phyloP scores from a whole-genome alignment of 2,888 invertebrate species.

The Lamproptera curius region DNA sequence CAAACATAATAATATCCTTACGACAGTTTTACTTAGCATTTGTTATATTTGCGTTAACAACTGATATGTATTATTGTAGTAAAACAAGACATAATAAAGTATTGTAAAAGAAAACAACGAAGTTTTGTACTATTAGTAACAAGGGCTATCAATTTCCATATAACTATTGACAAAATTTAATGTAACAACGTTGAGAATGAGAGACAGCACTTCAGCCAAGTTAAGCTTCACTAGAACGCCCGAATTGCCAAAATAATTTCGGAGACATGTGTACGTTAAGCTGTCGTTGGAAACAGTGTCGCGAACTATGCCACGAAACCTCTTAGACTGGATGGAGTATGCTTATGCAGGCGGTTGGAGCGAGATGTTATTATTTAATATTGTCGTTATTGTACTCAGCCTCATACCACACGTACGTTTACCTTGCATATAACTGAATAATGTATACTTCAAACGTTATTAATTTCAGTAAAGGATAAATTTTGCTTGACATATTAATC shows the following conservation, averaged over 20 bases:
- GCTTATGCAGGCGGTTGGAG: slow-evolving; percentile 7
- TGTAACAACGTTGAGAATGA: neutral
- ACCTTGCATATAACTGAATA: too few species aligned
- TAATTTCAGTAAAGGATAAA: neutral
- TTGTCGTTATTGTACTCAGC: slow-evolving; percentile 1
- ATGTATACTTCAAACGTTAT: neutral
- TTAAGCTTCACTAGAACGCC: neutral
- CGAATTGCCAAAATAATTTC: slow-evolving; percentile 22
- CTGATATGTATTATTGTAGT: too few species aligned
- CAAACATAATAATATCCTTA: too few species aligned
- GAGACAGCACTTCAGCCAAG: neutral
- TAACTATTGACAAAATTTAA: too few species aligned
- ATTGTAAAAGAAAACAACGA: too few species aligned
- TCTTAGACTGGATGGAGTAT: slow-evolving; percentile 7
- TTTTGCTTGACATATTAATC: too few species aligned
- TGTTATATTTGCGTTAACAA: too few species aligned
- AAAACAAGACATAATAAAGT: too few species aligned
- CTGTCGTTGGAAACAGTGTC: slow-evolving; percentile 31
- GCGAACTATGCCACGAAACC: slow-evolving; percentile 13
- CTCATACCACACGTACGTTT: neutral
- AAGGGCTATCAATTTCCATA: too few species aligned
- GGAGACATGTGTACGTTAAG: slow-evolving; percentile 30
- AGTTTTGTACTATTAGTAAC: too few species aligned
- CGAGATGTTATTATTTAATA: slow-evolving; percentile 15
- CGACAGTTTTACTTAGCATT: too few species aligned